Percentiles rank a stretch among this genome's conserved stretches.
phyloP scores from a whole-genome alignment of 2,113 vertebrate genomes.

The Tetrao urogallus region DNA sequence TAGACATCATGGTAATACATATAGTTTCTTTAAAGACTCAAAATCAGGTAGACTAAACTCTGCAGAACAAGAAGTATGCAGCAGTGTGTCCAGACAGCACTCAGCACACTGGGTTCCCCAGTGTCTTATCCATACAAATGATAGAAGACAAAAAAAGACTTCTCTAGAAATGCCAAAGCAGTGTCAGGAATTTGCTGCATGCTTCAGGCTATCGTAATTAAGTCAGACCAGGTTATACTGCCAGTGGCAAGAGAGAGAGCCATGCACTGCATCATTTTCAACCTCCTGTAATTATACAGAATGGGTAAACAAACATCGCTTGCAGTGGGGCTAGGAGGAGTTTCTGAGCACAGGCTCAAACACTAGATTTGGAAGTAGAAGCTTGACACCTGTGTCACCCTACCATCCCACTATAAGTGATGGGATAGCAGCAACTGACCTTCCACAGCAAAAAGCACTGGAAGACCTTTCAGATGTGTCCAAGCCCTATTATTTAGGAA shows the following conservation, averaged over 20 bases:
- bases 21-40: not conserved
- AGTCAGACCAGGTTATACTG: not conserved
- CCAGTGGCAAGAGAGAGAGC: not conserved
- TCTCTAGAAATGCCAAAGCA: conserved; percentile 33
- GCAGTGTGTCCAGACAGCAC: not conserved
- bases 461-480: not conserved
- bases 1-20: conserved; percentile 24
- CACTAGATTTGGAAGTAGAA: not conserved
- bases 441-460: not conserved
- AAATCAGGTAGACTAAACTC: not conserved
- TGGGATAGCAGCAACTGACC: not conserved
- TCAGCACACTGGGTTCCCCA: not conserved
- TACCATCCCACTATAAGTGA: not conserved
- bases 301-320: not conserved
- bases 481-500: not conserved
- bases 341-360: not conserved
- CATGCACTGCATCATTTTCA: not conserved
- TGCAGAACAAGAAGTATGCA: not conserved
- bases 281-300: not conserved
- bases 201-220: not conserved
- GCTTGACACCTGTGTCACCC: not conserved
- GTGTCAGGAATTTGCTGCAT: not conserved
- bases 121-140: not conserved
- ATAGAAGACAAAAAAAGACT: not conserved
- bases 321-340: not conserved